These are phyloP conservation scores for Mormyrus iriodes DNA, from an alignment of 2,113 vertebrate species.

Conservation along the genomic window DNA sequence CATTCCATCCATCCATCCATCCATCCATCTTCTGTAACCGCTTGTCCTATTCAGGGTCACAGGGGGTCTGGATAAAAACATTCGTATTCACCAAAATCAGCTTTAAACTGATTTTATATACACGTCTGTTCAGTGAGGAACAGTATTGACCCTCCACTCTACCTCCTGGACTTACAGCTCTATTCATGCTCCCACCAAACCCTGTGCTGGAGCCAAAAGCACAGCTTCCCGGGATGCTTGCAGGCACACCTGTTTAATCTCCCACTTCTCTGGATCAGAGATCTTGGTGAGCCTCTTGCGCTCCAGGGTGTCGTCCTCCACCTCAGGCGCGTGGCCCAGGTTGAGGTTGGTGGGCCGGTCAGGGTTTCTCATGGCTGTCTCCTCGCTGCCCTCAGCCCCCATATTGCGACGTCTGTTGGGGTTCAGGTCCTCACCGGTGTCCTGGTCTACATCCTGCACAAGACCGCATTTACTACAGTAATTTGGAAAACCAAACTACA, in stretches of 20 bases:
- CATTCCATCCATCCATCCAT: background rate
- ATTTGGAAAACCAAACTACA: background rate
- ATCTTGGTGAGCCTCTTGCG: conserved; percentile 94
- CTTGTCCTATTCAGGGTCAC: background rate
- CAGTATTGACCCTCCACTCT: background rate
- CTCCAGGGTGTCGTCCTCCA: conserved; percentile 90
- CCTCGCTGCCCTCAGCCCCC: conserved; percentile 75
- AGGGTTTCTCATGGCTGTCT: conserved; percentile 84
- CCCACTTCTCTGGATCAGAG: conserved; percentile 97
- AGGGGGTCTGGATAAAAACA: background rate
- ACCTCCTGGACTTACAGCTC: background rate
- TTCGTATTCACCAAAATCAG: background rate
- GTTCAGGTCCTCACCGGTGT: conserved; percentile 90
- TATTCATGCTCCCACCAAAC: background rate
- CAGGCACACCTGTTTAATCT: conserved; percentile 85
- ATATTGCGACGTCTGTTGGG: conserved; percentile 86
- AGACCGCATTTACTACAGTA: background rate
- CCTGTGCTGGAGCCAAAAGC: background rate
- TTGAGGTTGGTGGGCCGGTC: conserved; percentile 90
- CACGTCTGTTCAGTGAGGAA: background rate
- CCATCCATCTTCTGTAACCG: background rate
- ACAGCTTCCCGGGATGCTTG: background rate
- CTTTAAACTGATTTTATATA: background rate
- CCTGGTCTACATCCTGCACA: conserved; percentile 92
- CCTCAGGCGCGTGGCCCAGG: conserved; percentile 79